Conservation (phyloP, 2,888 invertebrate species). For the Seladonia tumulorum region DNA sequence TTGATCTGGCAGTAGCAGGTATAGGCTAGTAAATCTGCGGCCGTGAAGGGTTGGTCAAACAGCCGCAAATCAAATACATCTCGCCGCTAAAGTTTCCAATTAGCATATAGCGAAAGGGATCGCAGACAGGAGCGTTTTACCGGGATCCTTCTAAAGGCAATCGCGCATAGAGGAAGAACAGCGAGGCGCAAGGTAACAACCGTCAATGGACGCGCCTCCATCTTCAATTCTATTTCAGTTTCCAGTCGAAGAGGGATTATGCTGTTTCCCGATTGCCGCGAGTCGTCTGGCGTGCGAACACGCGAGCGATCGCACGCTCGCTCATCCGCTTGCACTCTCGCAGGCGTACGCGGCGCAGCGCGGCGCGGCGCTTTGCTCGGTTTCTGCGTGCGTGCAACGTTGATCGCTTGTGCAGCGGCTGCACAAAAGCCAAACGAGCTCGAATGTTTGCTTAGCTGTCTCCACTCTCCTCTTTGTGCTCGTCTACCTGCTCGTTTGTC, state of each 20-base stretch:
- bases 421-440: conserved; percentile 71
- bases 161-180: conserved; percentile 20
- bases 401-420: conserved; percentile 61
- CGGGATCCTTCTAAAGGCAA: conserved; percentile 23
- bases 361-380: conserved; percentile 33
- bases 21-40: background rate
- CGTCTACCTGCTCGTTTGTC: conserved; percentile 76
- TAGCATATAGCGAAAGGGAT: conserved; percentile 7
- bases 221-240: conserved; percentile 59
- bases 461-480: conserved; percentile 72
- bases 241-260: conserved; percentile 52
- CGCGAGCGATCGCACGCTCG: conserved; percentile 20
- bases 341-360: conserved; percentile 23
- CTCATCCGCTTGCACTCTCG: conserved; percentile 2
- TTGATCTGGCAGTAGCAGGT: background rate
- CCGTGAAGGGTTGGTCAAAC: background rate
- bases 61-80: background rate
- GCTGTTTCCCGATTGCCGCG: conserved; percentile 40
- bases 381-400: conserved; percentile 54
- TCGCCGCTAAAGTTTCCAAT: conserved; percentile 9
- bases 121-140: conserved; percentile 2
- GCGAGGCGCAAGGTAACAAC: conserved; percentile 14
- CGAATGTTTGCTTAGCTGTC: conserved; percentile 79
- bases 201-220: conserved; percentile 37
- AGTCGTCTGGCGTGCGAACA: conserved; percentile 38